These are phyloP conservation scores for Vicugna pacos DNA, from an alignment of 2,113 vertebrate genomes.

Conservation along the genomic window DNA sequence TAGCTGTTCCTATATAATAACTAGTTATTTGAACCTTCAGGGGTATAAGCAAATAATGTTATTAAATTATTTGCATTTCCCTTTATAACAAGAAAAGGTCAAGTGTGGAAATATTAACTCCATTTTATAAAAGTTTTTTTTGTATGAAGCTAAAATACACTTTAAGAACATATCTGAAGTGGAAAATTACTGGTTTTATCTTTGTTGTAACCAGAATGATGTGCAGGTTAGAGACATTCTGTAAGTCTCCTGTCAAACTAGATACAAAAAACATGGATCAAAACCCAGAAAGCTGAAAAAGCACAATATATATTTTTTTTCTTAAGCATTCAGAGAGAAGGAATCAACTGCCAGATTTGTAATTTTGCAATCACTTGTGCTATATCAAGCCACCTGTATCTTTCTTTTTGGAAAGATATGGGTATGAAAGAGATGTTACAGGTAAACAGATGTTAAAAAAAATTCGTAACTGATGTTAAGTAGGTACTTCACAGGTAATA, in stretches of 20 bases:
- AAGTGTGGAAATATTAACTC: constrained; percentile 76
- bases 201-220: not conserved
- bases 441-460: not conserved
- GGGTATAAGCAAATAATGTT: constrained; percentile 77
- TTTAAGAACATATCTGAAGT: constrained; percentile 20
- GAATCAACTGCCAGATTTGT: constrained; percentile 40
- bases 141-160: not conserved
- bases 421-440: not conserved
- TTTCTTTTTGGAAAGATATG: not conserved
- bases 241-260: not conserved
- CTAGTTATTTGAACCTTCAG: constrained; percentile 60
- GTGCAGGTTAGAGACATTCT: not conserved
- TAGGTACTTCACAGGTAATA: not conserved
- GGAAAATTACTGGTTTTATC: not conserved
- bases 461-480: not conserved
- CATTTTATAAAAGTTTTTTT: constrained; percentile 24
- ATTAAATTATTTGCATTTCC: constrained; percentile 76
- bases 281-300: not conserved
- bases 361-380: constrained; percentile 78
- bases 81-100: constrained; percentile 59
- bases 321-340: not conserved
- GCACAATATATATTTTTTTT: not conserved
- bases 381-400: not conserved
- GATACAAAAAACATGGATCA: not conserved
- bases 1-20: constrained; percentile 73